Evolutionary conservation across 2,797 vertebrate species (phyloP).

Genomic region (Smutsia gigantea): DNA sequence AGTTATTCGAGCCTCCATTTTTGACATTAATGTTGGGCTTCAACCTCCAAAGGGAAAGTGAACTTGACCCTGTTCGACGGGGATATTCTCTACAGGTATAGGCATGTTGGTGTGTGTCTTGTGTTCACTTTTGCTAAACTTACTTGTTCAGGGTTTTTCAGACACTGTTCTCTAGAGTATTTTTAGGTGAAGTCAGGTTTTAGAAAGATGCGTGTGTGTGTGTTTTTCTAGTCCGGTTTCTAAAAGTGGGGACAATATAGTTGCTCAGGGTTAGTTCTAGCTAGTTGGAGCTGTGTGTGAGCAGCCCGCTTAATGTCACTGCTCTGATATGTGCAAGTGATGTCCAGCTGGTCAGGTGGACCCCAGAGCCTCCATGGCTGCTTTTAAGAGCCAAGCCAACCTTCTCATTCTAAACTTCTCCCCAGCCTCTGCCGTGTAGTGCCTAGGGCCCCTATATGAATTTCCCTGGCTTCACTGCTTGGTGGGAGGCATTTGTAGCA

Average conservation of each 20-base stretch:
- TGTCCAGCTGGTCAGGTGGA: neutral
- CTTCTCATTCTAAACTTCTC: neutral
- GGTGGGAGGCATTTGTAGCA: too few relatives aligned
- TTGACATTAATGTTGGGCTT: neutral
- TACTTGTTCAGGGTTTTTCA: neutral
- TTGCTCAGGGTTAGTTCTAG: neutral
- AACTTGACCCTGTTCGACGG: neutral
- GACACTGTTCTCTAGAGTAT: neutral
- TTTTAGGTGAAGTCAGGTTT: too few relatives aligned
- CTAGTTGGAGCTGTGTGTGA: neutral
- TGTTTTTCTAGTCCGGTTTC: too few relatives aligned
- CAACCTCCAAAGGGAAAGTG: neutral
- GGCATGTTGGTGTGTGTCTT: neutral
- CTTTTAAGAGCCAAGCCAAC: neutral
- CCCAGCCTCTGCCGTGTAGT: neutral
- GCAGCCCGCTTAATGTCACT: neutral
- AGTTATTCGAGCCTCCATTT: neutral
- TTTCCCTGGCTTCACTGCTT: neutral
- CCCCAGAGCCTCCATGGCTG: neutral
- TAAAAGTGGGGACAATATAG: neutral
- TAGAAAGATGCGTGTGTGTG: too few relatives aligned
- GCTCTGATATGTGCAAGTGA: accelerated
- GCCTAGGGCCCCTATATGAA: neutral
- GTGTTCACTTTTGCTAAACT: neutral
- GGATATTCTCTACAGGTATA: neutral